Conservation (phyloP, 2,888 invertebrate species). For the Baronia brevicornis region DNA sequence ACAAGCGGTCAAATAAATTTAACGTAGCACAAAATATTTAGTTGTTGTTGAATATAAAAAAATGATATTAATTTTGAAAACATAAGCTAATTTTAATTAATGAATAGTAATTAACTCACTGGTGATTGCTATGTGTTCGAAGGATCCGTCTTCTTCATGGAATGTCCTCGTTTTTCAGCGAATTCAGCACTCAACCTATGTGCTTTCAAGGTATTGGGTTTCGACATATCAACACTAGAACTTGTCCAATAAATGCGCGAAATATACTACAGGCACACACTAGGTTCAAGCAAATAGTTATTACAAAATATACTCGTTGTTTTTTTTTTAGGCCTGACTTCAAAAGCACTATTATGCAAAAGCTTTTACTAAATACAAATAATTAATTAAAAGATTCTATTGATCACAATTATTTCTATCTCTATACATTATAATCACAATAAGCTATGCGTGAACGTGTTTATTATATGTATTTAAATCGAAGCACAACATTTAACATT, state of each 20-base stretch:
- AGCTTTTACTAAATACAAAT: constrained; percentile 61
- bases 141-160: constrained; percentile 60
- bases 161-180: constrained; percentile 59
- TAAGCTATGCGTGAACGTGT: constrained; percentile 19
- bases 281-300: constrained; percentile 28
- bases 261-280: constrained; percentile 31
- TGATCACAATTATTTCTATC: constrained; percentile 55
- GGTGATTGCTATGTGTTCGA: constrained; percentile 69
- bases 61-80: not conserved
- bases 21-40: no score
- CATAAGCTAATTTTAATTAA: no score
- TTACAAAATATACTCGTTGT: constrained; percentile 38
- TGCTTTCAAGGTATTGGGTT: constrained; percentile 65
- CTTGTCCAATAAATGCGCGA: constrained; percentile 18
- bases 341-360: constrained; percentile 36
- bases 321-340: constrained; percentile 21
- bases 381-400: constrained; percentile 66
- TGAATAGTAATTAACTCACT: constrained; percentile 54
- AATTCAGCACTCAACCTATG: constrained; percentile 70
- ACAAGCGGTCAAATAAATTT: no score
- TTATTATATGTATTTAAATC: constrained; percentile 11
- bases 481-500: constrained; percentile 21
- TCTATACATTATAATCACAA: constrained; percentile 13
- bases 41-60: no score
- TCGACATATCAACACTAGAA: constrained; percentile 59